phyloP scores from a whole-genome alignment of 2,797 vertebrate species.

The Gouania willdenowi region DNA sequence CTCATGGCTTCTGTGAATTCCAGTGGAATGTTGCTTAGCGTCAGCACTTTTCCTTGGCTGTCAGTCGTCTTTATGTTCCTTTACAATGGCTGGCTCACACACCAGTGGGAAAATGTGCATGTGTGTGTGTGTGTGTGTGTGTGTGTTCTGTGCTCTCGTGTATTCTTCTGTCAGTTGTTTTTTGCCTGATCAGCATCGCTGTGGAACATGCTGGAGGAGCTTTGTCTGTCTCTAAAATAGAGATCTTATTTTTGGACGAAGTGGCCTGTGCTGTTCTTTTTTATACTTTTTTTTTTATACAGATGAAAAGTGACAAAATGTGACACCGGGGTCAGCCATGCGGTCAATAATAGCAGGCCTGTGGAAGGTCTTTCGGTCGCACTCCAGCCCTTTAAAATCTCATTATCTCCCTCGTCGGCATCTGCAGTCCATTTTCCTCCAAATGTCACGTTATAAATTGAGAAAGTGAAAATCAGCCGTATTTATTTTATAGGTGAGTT shows the following conservation, averaged over 20 bases:
- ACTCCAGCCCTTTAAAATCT: constrained; percentile 49
- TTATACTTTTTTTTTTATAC: constrained; percentile 37
- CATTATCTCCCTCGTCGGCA: constrained; percentile 40
- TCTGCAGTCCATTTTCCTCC: constrained; percentile 44
- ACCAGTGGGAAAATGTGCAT: constrained; percentile 51
- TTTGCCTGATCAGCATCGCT: constrained; percentile 23
- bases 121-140: constrained; percentile 26
- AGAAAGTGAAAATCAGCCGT: constrained; percentile 20
- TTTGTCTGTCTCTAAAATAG: constrained; percentile 25
- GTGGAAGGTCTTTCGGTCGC: constrained; percentile 40
- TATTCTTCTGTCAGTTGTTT: constrained; percentile 32
- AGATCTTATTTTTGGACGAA: constrained; percentile 24
- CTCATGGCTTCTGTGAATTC: constrained; percentile 39
- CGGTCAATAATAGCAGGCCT: constrained; percentile 39
- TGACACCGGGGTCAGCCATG: constrained; percentile 44
- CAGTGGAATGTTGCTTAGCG: constrained; percentile 46
- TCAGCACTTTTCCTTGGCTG: constrained; percentile 65
- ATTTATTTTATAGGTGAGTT: constrained; percentile 19
- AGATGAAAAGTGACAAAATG: constrained; percentile 49
- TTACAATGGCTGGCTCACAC: constrained; percentile 48
- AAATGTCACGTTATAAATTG: constrained; percentile 61
- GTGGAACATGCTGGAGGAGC: constrained; percentile 3
- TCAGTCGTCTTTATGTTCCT: constrained; percentile 52
- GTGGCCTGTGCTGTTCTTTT: constrained; percentile 12
- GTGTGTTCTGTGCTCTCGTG: constrained; percentile 3